Evolutionary conservation across 37 sponge, comb jelly and placozoan species (phyloP).

Genomic region (Cladorhizidae sp.): DNA sequence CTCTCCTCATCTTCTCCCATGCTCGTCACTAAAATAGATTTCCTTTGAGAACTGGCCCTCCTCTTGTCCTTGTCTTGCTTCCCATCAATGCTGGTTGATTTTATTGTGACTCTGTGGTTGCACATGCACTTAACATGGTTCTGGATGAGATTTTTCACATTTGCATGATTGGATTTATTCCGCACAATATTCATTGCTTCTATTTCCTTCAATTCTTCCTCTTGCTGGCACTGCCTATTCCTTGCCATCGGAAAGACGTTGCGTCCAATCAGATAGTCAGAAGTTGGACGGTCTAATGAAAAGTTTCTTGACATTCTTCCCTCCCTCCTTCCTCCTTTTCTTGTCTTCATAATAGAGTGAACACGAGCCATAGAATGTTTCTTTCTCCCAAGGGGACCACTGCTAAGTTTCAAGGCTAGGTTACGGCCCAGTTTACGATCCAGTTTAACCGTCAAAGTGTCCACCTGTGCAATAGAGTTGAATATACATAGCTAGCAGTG

Average conservation of each 20-base stretch:
- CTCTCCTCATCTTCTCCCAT: neutral
- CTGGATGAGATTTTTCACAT: neutral
- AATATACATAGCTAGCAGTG: neutral
- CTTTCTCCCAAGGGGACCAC: neutral
- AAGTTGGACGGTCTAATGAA: too few relatives aligned
- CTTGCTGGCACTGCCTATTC: neutral
- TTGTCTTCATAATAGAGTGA: too few relatives aligned
- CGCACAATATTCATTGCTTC: neutral
- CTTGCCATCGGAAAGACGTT: too few relatives aligned
- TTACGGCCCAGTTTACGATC: neutral
- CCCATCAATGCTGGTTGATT: neutral
- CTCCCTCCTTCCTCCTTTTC: neutral
- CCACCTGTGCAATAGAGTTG: neutral
- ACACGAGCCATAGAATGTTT: too few relatives aligned
- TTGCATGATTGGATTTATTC: neutral
- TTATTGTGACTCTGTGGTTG: slow-evolving; percentile 18
- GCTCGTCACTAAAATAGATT: slow-evolving; percentile 2
- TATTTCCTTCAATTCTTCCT: neutral
- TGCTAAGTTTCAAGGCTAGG: neutral
- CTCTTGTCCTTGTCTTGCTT: neutral
- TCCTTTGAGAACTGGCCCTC: neutral
- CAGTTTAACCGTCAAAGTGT: neutral
- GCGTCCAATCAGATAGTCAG: too few relatives aligned
- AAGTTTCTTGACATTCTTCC: neutral
- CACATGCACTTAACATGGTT: neutral